Conservation (phyloP, 2,113 vertebrate species). For the Microtus richardsoni region DNA sequence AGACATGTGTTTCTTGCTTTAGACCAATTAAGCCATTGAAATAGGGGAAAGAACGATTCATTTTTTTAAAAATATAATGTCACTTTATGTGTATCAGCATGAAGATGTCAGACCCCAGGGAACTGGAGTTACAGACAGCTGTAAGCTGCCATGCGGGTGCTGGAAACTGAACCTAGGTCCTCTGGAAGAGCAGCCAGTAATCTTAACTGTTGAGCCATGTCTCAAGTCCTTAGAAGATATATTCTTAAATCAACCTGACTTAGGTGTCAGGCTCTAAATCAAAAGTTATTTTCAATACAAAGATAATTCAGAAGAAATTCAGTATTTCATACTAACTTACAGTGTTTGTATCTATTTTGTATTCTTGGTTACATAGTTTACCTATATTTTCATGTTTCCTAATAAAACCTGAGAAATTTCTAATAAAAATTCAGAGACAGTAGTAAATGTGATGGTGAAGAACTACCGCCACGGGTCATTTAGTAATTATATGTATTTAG, state of each 20-base stretch:
- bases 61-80: not conserved
- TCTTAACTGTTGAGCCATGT: too few species aligned
- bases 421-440: not conserved
- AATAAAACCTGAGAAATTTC: not conserved
- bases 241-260: not conserved
- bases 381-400: not conserved
- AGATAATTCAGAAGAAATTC: not conserved
- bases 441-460: not conserved
- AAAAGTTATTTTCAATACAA: slow-evolving; percentile 38
- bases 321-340: not conserved
- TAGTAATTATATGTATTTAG: not conserved
- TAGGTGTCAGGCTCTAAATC: not conserved
- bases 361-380: not conserved
- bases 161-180: too few species aligned
- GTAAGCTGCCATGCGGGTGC: too few species aligned
- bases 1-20: not conserved
- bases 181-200: too few species aligned
- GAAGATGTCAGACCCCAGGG: too few species aligned
- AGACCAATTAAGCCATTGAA: not conserved
- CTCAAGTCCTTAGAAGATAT: too few species aligned
- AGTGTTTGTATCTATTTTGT: not conserved
- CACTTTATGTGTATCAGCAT: too few species aligned
- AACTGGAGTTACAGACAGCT: too few species aligned
- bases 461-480: not conserved
- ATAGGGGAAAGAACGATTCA: not conserved